Evolutionary conservation across 2,113 vertebrate genomes (phyloP).

Genomic region (Aspidoscelis tigris): DNA sequence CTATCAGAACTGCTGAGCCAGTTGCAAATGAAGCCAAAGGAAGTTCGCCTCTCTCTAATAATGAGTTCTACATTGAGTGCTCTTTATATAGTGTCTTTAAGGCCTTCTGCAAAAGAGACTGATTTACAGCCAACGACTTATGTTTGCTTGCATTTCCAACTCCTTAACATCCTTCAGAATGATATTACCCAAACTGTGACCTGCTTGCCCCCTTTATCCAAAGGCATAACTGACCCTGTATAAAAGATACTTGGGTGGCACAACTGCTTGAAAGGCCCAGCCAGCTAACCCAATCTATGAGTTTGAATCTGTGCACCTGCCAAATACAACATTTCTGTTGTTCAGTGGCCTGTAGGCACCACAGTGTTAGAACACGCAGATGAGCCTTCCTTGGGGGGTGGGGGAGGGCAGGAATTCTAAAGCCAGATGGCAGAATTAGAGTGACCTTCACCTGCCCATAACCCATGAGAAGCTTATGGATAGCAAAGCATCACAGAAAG

Average conservation of each 20-base stretch:
- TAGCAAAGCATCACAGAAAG: constrained; percentile 26
- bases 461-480: neutral
- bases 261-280: neutral
- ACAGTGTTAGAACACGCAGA: neutral
- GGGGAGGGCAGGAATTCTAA: neutral
- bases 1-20: neutral
- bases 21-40: neutral
- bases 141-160: neutral
- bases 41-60: neutral
- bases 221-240: neutral
- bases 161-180: neutral
- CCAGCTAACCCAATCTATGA: neutral
- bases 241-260: constrained; percentile 7
- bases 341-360: neutral
- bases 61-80: neutral
- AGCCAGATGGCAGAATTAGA: constrained; percentile 29
- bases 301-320: neutral
- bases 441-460: constrained; percentile 31
- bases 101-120: neutral
- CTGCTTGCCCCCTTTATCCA: neutral
- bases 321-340: constrained; percentile 8
- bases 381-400: neutral
- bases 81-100: neutral
- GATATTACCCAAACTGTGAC: neutral
- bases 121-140: neutral